Base-by-base conservation (phyloP, 1,140 invertebrate genomes). In the Trichomalopsis sarcophagae region DNA sequence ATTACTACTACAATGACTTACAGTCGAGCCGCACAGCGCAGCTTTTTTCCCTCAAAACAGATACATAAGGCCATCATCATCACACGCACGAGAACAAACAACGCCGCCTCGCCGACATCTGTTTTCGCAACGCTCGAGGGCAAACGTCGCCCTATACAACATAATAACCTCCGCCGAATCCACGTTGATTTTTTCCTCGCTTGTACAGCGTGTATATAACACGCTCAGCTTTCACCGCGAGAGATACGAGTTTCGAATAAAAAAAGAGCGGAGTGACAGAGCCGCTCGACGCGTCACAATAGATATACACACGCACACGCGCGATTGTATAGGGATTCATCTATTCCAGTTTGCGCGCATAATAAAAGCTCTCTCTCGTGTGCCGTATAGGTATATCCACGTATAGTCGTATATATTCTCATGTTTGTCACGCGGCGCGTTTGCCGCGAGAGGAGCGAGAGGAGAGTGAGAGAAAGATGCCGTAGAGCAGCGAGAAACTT, bases 361-460 rank as follows among this genome's bases (percentile, higher is more conserved):
- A 33, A 30, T 27, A 33, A 33, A 33, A 33, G 69, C 2, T 55
- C 17, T 77, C 40, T 23, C 68, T 73, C 36, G 84, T 80, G 30
- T 17, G 55, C 21, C 55, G 21, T 40, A 40, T 40, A 9, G 4
- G 4, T 40, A 50, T 14, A 14, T 50, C 9, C 11, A 50, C 10
- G 10, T 50, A 50, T 17, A 50, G 0, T 14, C 17, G 55, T 62
- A 66, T 55, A 66, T 55, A 27, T 27, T 44, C 50, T 21, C 33
- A 68, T 55, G 55, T 40, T 50, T 78, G 44, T 33, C 69, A 73
- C 85, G 68, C 71, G 69, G 68, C 71, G 69, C 79, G 76, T 87
- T 87, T 87, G 82, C 83, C 86, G 75, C 75, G 50, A 30, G 50
- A 44, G n/a, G 14, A 40, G 69, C 27, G 10, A 74, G 68, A 62